Evolutionary conservation across 2,797 vertebrate genomes (phyloP), one percentile per base, ranked within the genome.

Genomic region (Chloroceryle amazona): DNA sequence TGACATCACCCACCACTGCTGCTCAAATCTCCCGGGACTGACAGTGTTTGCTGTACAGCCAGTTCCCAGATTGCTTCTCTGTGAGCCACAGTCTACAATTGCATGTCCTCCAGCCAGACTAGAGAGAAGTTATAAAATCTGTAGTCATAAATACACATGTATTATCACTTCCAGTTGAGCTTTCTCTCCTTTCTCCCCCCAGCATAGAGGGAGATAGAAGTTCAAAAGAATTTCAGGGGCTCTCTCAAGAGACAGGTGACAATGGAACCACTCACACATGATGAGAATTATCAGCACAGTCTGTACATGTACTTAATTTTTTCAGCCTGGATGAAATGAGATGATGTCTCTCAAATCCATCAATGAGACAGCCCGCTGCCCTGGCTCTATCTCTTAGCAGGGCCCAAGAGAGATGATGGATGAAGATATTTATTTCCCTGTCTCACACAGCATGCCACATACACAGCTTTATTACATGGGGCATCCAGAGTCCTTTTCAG

Each of bases 201-300:
- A 79, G 3, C 60, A 25, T 0, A 70, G 65, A 29, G 62, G 63
- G 41, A 85, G 55, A 1, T 14, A 84, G 71, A 70, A 61, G 39
- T 86, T 92, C 19, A 65, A 78, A 93, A 87, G 37, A 89, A 91
- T 87, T 94, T 44, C 89, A 78, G 71, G 81, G 57, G 49, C 26
- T 58, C 44, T 82, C 72, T 87, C 67, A 22, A 82, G 63, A 82
- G 67, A 57, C 17, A 49, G 67, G 26, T 10, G 5, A n/a, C 68
- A 95, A 46, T 1, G 1, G 54, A 70, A 57, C 57, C 1, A 8
- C 82, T 81, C 73, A 11, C 44, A 70, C 11, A 6, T 6, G 23
- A 66, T 31, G 66, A 57, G 44, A 86, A 62, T 62, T 37, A 93
- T 78, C 81, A 82, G 66, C 35, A 15, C 22, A 44, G 68, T 46